Evolutionary conservation across 2,797 vertebrate genomes (phyloP).

Genomic region (Notolepis coatsorum): DNA sequence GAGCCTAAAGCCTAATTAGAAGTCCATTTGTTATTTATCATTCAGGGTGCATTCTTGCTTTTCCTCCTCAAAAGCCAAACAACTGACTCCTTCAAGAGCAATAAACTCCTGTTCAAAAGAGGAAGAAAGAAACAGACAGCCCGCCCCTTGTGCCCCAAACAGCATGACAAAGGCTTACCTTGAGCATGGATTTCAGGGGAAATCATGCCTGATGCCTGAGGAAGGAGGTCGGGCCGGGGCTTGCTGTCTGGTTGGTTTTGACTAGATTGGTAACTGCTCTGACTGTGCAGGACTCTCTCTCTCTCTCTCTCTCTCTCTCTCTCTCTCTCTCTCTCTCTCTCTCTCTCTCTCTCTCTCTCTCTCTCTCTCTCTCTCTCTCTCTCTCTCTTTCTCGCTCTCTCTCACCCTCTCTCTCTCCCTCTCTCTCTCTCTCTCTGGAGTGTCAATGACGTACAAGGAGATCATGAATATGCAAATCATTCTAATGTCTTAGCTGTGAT

Average conservation of each 20-base stretch:
- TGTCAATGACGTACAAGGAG: too few species aligned
- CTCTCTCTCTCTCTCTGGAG: too few species aligned
- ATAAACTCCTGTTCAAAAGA: constrained; percentile 21
- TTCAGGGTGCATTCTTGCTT: constrained; percentile 47
- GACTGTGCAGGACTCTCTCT: background rate
- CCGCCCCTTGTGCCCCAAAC: constrained; percentile 2
- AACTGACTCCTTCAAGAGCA: constrained; percentile 32
- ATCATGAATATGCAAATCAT: too few species aligned
- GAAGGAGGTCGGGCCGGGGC: constrained; percentile 5
- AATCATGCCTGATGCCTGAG: background rate
- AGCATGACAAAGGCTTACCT: constrained; percentile 17
- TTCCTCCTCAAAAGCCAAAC: constrained; percentile 25
- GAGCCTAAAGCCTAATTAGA: constrained; percentile 47
- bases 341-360: background rate
- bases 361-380: constrained; percentile 2
- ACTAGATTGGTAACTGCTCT: too few species aligned
- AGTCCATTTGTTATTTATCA: constrained; percentile 60
- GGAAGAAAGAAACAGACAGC: constrained; percentile 3
- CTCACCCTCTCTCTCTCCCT: background rate
- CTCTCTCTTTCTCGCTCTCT: too few species aligned
- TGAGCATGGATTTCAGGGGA: constrained; percentile 6
- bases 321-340: background rate
- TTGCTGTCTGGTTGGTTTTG: too few species aligned
- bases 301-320: background rate
- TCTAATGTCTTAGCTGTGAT: too few species aligned